These are phyloP conservation scores for Geophilus truncorum DNA, from an alignment of 2,888 invertebrate species.

Conservation along the genomic window DNA sequence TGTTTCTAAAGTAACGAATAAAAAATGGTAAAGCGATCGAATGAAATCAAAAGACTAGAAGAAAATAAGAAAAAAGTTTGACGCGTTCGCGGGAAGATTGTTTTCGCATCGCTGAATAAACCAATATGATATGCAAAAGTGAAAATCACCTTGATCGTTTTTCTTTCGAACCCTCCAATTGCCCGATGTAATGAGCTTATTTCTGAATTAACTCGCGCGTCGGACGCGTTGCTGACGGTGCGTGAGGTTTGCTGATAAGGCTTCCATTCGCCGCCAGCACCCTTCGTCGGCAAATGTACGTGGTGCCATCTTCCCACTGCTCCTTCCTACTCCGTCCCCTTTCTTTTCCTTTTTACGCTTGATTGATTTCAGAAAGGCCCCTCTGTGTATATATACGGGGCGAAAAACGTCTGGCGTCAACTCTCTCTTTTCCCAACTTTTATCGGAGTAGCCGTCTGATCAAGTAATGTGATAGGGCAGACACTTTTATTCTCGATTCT, in stretches of 20 bases:
- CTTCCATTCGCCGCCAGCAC: neutral
- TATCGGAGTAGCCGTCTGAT: conserved; percentile 4
- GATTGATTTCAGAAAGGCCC: neutral
- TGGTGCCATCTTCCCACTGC: neutral
- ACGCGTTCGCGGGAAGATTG: neutral
- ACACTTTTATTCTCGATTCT: neutral
- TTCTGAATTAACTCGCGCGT: conserved; percentile 4
- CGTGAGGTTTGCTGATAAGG: conserved; percentile 1
- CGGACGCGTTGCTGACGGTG: neutral
- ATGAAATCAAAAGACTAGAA: neutral
- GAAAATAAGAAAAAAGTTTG: neutral
- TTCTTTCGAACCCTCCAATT: neutral
- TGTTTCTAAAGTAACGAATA: neutral
- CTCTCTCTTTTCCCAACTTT: neutral
- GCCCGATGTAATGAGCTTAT: conserved; percentile 4
- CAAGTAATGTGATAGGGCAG: neutral
- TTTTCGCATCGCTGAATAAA: neutral
- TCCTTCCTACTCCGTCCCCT: neutral
- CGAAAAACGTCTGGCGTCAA: conserved; percentile 5
- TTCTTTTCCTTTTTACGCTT: neutral
- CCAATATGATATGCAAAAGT: conserved; percentile 6
- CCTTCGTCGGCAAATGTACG: neutral
- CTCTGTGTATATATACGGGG: neutral
- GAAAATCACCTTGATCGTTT: neutral
- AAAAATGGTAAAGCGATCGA: neutral